Conservation (phyloP, 2,113 vertebrate species). For the Leptobrachium ailaonicum region DNA sequence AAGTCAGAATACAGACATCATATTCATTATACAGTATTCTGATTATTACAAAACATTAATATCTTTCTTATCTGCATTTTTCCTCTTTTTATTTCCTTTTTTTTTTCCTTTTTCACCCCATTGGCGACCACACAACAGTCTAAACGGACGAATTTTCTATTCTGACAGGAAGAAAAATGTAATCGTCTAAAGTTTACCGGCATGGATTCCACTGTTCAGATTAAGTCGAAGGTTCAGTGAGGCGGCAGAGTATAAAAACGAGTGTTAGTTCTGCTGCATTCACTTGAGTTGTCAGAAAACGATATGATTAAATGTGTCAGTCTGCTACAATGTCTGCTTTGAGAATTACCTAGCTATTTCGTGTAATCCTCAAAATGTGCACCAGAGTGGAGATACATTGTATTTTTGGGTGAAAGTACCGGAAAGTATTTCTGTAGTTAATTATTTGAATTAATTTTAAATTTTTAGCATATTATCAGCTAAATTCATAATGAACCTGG, state of each 20-base stretch:
- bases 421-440: no score
- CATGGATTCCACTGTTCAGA: constrained; percentile 30
- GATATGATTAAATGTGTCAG: constrained; percentile 47
- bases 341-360: constrained; percentile 45
- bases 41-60: constrained; percentile 32
- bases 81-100: no score
- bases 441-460: no score
- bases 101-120: background rate
- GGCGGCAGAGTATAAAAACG: constrained; percentile 34
- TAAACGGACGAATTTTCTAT: constrained; percentile 27
- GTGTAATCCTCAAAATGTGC: constrained; percentile 43
- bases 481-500: no score
- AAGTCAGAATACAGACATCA: background rate
- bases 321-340: constrained; percentile 35
- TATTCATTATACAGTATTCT: constrained; percentile 21
- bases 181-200: constrained; percentile 16
- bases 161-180: constrained; percentile 35
- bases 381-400: constrained; percentile 30
- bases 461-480: no score
- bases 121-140: constrained; percentile 30
- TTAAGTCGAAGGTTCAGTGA: constrained; percentile 31
- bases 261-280: constrained; percentile 45
- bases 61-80: constrained; percentile 11
- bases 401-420: constrained; percentile 14
- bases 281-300: constrained; percentile 41